Evolutionary conservation across 2,113 vertebrate genomes (phyloP).

Genomic region (Mustela nigripes): DNA sequence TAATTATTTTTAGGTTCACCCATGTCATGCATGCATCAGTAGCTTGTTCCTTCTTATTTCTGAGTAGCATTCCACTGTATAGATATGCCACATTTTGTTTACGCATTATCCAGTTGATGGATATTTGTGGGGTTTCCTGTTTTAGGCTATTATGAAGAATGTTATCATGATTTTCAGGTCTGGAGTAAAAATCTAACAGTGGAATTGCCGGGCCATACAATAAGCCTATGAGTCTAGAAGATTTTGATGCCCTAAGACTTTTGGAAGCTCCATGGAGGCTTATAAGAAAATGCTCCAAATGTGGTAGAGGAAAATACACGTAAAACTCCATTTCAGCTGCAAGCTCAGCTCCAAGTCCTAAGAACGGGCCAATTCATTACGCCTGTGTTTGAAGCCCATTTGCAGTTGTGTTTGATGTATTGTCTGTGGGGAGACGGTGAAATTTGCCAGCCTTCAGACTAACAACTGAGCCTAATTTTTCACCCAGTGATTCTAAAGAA

Average conservation of each 20-base stretch:
- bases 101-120: neutral
- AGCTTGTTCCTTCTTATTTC: neutral
- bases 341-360: neutral
- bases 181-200: neutral
- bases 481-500: constrained; percentile 25
- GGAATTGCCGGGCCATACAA: neutral
- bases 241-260: neutral
- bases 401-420: constrained; percentile 56
- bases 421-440: constrained; percentile 46
- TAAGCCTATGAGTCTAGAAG: neutral
- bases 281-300: neutral
- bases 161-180: neutral
- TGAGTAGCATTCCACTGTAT: too few species aligned
- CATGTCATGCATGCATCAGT: neutral
- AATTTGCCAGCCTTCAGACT: constrained; percentile 51
- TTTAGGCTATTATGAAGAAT: neutral
- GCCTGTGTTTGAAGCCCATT: neutral
- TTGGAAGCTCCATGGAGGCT: neutral
- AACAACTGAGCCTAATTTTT: constrained; percentile 56
- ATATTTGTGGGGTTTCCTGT: neutral
- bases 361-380: neutral
- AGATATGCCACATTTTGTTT: neutral
- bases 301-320: neutral
- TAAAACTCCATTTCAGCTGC: constrained; percentile 25
- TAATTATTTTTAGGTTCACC: neutral